Percentiles rank a stretch among this genome's conserved stretches.
phyloP scores from a whole-genome alignment of 2,888 invertebrate genomes.

The Drosophila mayaguana region DNA sequence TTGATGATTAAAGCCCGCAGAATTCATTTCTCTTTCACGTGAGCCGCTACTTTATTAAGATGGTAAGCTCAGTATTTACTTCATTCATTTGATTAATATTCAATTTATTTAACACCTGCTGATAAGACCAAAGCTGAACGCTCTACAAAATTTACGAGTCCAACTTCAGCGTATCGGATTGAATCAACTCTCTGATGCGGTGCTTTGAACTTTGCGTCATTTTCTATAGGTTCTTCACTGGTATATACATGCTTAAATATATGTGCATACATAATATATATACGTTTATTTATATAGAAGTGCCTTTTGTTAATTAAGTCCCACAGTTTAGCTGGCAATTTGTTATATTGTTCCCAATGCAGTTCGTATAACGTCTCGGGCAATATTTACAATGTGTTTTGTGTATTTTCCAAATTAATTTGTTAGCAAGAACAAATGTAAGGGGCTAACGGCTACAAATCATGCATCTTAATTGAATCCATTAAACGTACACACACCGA shows the following conservation, averaged over 20 bases:
- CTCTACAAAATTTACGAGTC: constrained; percentile 42
- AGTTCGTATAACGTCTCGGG: constrained; percentile 38
- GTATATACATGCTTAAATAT: constrained; percentile 3
- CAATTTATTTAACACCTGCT: constrained; percentile 64
- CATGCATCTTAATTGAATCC: constrained; percentile 55
- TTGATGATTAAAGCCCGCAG: background rate
- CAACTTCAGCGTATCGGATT: constrained; percentile 16
- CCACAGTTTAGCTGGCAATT: constrained; percentile 52
- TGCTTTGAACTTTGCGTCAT: constrained; percentile 47
- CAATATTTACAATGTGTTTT: constrained; percentile 44
- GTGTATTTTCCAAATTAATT: constrained; percentile 60
- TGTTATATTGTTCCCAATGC: constrained; percentile 64
- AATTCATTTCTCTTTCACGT: constrained; percentile 45
- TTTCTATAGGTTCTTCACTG: constrained; percentile 25
- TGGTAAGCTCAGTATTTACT: constrained; percentile 51
- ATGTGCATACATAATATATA: background rate
- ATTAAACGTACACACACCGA: constrained; percentile 62
- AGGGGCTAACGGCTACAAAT: constrained; percentile 50
- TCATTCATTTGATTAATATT: constrained; percentile 40
- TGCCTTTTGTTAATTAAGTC: constrained; percentile 55
- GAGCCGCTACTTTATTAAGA: constrained; percentile 59
- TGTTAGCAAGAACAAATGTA: constrained; percentile 61
- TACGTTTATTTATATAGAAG: background rate
- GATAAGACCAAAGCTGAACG: constrained; percentile 26
- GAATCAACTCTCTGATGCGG: constrained; percentile 10